Evolutionary conservation across 1,140 invertebrate species (phyloP).

Genomic region (Drosophila kanapiae): DNA sequence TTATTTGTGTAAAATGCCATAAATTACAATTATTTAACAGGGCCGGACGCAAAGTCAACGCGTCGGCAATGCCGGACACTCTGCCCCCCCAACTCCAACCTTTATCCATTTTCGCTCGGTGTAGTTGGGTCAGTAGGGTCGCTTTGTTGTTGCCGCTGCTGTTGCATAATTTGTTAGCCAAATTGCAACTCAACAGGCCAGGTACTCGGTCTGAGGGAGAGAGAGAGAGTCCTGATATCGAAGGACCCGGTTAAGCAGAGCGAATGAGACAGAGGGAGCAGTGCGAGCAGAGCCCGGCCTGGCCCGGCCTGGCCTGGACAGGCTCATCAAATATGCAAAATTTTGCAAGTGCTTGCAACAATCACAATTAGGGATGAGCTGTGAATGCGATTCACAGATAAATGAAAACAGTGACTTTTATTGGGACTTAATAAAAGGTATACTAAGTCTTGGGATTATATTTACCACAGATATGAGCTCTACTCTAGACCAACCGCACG

Average conservation of each 20-base stretch:
- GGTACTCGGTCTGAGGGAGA: slow-evolving; percentile 5
- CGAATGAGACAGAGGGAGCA: slow-evolving; percentile 10
- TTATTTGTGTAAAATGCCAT: slow-evolving; percentile 83
- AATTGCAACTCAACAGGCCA: slow-evolving; percentile 80
- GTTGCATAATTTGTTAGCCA: slow-evolving; percentile 80
- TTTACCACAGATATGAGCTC: too few species aligned
- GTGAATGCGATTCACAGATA: slow-evolving; percentile 19
- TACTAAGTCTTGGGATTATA: too few species aligned
- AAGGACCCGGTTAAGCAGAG: slow-evolving; percentile 29
- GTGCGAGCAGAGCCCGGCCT: not conserved
- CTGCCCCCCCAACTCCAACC: not conserved
- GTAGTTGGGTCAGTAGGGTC: slow-evolving; percentile 71
- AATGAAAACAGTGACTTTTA: slow-evolving; percentile 18
- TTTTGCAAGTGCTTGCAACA: slow-evolving; percentile 51
- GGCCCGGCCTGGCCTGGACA: not conserved
- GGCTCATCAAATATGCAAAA: slow-evolving; percentile 80
- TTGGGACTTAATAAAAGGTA: not conserved
- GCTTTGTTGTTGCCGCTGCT: slow-evolving; percentile 33
- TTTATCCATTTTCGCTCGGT: not conserved
- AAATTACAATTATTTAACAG: slow-evolving; percentile 83
- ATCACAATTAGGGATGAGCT: slow-evolving; percentile 49
- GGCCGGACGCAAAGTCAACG: slow-evolving; percentile 63
- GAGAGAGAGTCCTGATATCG: slow-evolving; percentile 15
- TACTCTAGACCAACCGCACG: too few species aligned
- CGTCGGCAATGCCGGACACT: slow-evolving; percentile 20